Evolutionary conservation across 2,113 vertebrate genomes (phyloP).

Genomic region (Vireo altiloquus): DNA sequence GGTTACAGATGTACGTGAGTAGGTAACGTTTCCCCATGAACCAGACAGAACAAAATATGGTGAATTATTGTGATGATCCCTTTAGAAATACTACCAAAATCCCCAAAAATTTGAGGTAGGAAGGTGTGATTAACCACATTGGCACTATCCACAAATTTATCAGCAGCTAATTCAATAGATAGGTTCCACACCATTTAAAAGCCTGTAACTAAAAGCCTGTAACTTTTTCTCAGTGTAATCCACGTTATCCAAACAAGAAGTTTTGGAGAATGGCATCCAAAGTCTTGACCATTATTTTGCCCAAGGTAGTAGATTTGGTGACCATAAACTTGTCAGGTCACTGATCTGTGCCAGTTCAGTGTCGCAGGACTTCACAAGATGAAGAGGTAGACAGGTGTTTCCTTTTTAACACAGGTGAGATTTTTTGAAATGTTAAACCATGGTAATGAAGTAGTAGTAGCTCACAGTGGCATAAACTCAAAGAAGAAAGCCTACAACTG

Average conservation of each 20-base stretch:
- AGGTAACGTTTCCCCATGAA: neutral
- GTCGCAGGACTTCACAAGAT: neutral
- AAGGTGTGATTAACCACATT: neutral
- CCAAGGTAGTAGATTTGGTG: neutral
- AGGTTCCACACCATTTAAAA: neutral
- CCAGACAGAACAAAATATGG: neutral
- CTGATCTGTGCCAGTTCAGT: neutral
- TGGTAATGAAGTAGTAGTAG: neutral
- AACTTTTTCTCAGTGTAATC: neutral
- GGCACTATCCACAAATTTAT: neutral
- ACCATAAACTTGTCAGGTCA: neutral
- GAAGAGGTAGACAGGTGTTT: neutral
- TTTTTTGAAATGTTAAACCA: neutral
- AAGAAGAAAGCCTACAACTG: neutral
- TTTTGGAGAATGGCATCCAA: neutral
- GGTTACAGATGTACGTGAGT: neutral
- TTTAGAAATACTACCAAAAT: neutral
- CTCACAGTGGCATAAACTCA: neutral
- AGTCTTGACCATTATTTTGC: neutral
- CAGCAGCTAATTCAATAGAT: neutral
- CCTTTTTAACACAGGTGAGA: neutral
- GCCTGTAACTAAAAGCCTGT: neutral
- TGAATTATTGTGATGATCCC: neutral
- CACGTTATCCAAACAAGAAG: rapidly evolving
- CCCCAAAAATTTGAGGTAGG: neutral